Base-by-base conservation (phyloP, 2,113 vertebrate genomes). In the Pipa parva region DNA sequence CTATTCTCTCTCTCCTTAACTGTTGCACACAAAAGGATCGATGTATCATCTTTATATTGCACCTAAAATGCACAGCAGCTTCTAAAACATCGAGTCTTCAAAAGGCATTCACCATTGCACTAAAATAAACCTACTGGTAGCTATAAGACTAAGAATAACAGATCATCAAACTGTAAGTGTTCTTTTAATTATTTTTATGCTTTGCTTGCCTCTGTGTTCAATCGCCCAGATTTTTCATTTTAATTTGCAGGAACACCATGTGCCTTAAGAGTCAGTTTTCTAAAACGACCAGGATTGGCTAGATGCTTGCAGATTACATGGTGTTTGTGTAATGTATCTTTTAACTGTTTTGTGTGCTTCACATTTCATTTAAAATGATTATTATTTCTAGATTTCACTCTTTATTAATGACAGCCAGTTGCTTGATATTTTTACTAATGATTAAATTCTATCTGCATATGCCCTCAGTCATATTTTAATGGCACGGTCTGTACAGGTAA, bases 141-240 rank as follows among this genome's bases (percentile, higher is more conserved):
- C 66, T 60, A 31, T 60, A 61, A 61, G 57, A 54, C 58, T 45
- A n/a, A 22, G 50, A 70, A 70, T 70, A 70, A 70, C 66, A 70
- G 66, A 70, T 61, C 58, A 45, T 70, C 66, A 70, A 61, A 60
- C 49, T 54, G 33, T 54, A 70, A 70, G 66, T 70, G 66, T 60
- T 70, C 58, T 61, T 70, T 70, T 70, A 70, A 70, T 70, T 70
- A 70, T 70, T 70, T 68, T 70, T 67, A 67, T 70, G 66, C 48
- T 54, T 70, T 61, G 48, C 58, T 70, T 61, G 57, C 58, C 57
- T 61, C 33, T 70, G 66, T 61, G 58, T 29, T 69, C 66, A 70
- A 61, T 70, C 61, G 66, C 66, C 45, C 26, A 70, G 49, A 70
- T 70, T 70, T 70, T 70, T 70, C 66, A 70, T 70, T 70, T 70